Evolutionary conservation across 2,113 vertebrate genomes (phyloP), one percentile per base, ranked within the genome.

Genomic region (Vicugna pacos): DNA sequence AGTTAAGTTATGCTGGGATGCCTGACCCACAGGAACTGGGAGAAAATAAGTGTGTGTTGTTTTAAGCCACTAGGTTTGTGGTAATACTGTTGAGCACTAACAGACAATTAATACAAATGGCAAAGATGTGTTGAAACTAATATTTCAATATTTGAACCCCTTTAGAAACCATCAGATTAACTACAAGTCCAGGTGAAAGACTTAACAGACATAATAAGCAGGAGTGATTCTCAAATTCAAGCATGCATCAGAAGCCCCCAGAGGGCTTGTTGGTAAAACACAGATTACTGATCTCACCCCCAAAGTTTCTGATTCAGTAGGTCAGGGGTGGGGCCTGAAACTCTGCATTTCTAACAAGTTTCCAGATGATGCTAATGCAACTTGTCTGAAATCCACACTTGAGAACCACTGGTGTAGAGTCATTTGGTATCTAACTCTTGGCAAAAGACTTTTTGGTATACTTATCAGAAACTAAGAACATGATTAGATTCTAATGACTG

Each of bases 261-360:
- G 8, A 84, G 42, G 32, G 13, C 48, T 67, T 60, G 42, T 46
- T 80, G 35, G 50, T 75, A 79, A 94, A 76, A 84, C 26, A 42
- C 62, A 32, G 73, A 32, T 32, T 81, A 54, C 83, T 30, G 32
- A 30, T 35, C 19, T 14, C 58, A 26, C 8, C 1, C 56, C 14
- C 20, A 54, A 76, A 81, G n/a, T 91, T 87, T 91, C 77, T 32
- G 54, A 65, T 76, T 87, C 54, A 30, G 48, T n/a, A 58, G 26
- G 58, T 85, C 67, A 86, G n/a, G 38, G 35, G 50, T 46, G 13
- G 22, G 70, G 28, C 38, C 58, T 87, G 96, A 87, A 50, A 56
- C 42, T 88, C n/a, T 75, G 32, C 19, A 73, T 88, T 88, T 93
- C 32, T 94, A 72, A 58, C 72, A 82, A 19, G 54, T 38, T 79